Percentiles rank a stretch among this genome's conserved stretches.
Conservation (phyloP, 2,888 invertebrate species). For the Tryphoninae sp. region DNA sequence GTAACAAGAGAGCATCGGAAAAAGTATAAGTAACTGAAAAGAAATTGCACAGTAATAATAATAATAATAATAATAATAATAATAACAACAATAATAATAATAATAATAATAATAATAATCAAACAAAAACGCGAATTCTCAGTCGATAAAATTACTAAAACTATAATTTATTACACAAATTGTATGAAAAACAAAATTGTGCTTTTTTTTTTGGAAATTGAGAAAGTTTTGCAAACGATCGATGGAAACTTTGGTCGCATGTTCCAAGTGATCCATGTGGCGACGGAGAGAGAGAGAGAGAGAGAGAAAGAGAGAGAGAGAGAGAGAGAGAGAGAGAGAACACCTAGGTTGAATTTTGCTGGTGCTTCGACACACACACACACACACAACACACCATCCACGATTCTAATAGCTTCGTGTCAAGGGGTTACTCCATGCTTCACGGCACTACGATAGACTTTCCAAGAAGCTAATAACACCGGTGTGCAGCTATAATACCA, state of each 20-base stretch:
- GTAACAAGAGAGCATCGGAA: constrained; percentile 7
- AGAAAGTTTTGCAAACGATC: not conserved
- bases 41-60: not conserved
- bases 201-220: not conserved
- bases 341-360: not conserved
- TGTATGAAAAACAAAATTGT: not conserved
- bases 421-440: constrained; percentile 28
- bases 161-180: too few relatives aligned
- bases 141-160: too few relatives aligned
- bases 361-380: not conserved
- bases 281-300: too few relatives aligned
- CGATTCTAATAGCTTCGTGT: constrained; percentile 42
- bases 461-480: constrained; percentile 47
- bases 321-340: not conserved
- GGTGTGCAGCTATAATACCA: not conserved
- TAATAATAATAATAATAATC: not conserved
- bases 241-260: constrained; percentile 12
- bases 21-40: not conserved
- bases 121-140: too few relatives aligned
- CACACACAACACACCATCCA: not conserved
- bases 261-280: not conserved
- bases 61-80: not conserved
- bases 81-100: not conserved
- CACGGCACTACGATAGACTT: constrained; percentile 33
- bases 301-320: too few relatives aligned